Base-by-base conservation (phyloP, 2,113 vertebrate genomes). In the Plecturocebus donacophilus region DNA sequence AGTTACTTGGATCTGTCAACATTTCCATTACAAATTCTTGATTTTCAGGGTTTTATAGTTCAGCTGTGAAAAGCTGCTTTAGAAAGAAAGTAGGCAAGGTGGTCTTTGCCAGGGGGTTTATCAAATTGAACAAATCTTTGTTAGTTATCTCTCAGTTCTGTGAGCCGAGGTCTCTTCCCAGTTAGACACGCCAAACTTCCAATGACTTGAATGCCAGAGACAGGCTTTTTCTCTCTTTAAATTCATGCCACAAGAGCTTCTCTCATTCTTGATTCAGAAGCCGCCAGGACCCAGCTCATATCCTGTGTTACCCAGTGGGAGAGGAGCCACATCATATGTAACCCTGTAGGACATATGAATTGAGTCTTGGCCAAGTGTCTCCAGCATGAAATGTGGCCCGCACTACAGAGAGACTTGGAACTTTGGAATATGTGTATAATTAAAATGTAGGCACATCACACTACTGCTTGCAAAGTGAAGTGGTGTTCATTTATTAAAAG, bases 21-120 rank as follows among this genome's bases (percentile, higher is more conserved):
- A 84, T 98, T 98, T 98, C 97, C 98, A 98, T 98, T 97, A 98
- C 96, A 96, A 97, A 97, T 82, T 77, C 95, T 97, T 97, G 96
- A 86, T 96, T 98, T 97, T 90, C 95, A 98, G 97, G 95, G 91
- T 88, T 98, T 98, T 98, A 96, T 96, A 98, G 95, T 47, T 77
- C 95, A 89, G 97, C 97, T 98, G 97, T 98, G 98, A 98, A 98
- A 97, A 97, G 80, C 92, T 96, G 90, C 95, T 98, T 98, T 97
- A 97, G 97, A 97, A 97, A 90, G 4, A 97, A 97, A 98, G 97
- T 96, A 98, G 98, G 98, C 58, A 0, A 54, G 84, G 87, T 86
- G 27, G 95, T 92, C 97, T 96, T 90, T 98, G 91, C 5, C 90
- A 94, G 96, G 92, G 97, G 98, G 96, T 97, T 96, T 98, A 98